Conservation (phyloP, 2,888 invertebrate species). For the Drosophila paranaensis region DNA sequence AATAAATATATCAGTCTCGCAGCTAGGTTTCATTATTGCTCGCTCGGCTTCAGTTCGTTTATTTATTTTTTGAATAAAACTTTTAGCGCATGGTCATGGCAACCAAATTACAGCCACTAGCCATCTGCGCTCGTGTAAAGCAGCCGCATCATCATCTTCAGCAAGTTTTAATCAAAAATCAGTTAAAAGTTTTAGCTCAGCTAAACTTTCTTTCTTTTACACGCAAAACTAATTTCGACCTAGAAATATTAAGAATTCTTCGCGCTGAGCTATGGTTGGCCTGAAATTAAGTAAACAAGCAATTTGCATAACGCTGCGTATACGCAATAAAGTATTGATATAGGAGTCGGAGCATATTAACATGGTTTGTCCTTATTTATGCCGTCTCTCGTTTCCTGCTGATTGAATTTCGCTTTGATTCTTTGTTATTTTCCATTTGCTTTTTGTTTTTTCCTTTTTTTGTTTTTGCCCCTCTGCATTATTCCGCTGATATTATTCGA, state of each 20-base stretch:
- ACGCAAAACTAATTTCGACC: constrained; percentile 52
- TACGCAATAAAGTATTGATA: constrained; percentile 63
- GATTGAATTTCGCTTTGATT: constrained; percentile 47
- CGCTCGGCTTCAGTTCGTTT: constrained; percentile 11
- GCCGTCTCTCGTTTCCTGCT: constrained; percentile 29
- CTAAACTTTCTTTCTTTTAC: background rate
- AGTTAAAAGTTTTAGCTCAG: constrained; percentile 52
- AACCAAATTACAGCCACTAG: constrained; percentile 1
- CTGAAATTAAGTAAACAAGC: constrained; percentile 45
- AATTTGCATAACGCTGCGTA: constrained; percentile 73
- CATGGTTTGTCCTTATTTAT: constrained; percentile 48
- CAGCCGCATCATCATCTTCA: constrained; percentile 1
- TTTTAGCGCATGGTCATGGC: constrained; percentile 46
- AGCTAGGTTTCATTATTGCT: constrained; percentile 23
- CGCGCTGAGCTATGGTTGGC: constrained; percentile 9
- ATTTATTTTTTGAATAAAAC: constrained; percentile 20
- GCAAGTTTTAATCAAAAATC: constrained; percentile 71
- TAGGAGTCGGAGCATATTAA: constrained; percentile 58
- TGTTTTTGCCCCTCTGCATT: constrained; percentile 34
- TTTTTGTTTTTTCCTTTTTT: constrained; percentile 20
- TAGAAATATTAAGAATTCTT: constrained; percentile 47
- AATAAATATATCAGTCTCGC: constrained; percentile 9
- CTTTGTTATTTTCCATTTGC: constrained; percentile 20
- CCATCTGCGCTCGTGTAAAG: constrained; percentile 9
- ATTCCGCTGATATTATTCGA: constrained; percentile 21